Evolutionary conservation across 1,140 invertebrate genomes (phyloP).

Genomic region (Sitophilus oryzae): DNA sequence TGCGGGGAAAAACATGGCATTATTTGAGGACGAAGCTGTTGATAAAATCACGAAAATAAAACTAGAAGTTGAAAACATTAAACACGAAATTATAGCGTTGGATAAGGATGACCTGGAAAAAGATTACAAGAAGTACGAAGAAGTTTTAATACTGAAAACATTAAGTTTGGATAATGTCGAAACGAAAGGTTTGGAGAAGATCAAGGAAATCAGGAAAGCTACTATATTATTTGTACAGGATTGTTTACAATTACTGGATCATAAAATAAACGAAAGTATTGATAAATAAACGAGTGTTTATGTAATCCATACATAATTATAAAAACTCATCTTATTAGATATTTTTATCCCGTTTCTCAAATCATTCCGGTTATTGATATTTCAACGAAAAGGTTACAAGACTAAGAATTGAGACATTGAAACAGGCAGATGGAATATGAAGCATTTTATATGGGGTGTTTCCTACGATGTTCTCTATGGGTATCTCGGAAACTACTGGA

Average conservation of each 20-base stretch:
- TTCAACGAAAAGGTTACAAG: too few relatives aligned
- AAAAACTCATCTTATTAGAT: not conserved
- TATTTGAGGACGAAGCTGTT: conserved; percentile 7
- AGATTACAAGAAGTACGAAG: conserved; percentile 22
- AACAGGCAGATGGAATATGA: too few relatives aligned
- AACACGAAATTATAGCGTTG: conserved; percentile 7
- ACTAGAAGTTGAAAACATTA: conserved; percentile 12
- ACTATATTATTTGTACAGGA: conserved; percentile 27
- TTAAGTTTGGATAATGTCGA: conserved; percentile 29
- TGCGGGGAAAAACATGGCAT: too few relatives aligned
- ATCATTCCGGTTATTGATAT: not conserved
- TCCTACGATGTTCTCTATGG: too few relatives aligned
- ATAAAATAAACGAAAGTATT: conserved; percentile 13
- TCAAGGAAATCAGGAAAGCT: conserved; percentile 24
- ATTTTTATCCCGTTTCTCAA: conserved; percentile 6
- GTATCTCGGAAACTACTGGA: too few relatives aligned
- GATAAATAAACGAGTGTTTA: not conserved
- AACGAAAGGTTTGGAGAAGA: conserved; percentile 4
- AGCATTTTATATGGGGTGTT: too few relatives aligned
- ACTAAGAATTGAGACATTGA: too few relatives aligned
- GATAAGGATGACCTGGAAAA: conserved; percentile 9
- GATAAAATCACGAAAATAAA: conserved; percentile 20
- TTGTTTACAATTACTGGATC: conserved; percentile 28
- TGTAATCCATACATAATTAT: not conserved
- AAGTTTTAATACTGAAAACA: conserved; percentile 25